Conservation (phyloP, 23 tunicate species). For the Styela clava region DNA sequence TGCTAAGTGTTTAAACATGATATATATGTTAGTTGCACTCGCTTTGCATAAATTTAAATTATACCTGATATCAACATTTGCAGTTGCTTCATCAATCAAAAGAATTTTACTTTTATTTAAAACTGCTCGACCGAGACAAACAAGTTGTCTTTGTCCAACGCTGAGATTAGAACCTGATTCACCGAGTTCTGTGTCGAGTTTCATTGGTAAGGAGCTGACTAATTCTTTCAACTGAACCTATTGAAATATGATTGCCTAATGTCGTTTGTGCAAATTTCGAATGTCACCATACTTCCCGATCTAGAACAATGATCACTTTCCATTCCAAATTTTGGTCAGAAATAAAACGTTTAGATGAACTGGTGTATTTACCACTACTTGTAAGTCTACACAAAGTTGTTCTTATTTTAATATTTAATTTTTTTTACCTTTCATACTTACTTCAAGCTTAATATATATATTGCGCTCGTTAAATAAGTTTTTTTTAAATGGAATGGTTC, state of each 20-base stretch:
- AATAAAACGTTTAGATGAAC: too few relatives aligned
- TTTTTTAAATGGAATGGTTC: too few relatives aligned
- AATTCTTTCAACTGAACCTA: slow-evolving; percentile 68
- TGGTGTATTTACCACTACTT: too few relatives aligned
- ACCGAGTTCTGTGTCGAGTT: slow-evolving; percentile 43
- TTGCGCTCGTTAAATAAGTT: too few relatives aligned
- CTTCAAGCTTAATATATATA: too few relatives aligned
- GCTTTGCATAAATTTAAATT: neutral
- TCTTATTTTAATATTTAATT: too few relatives aligned
- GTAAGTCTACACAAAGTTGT: too few relatives aligned
- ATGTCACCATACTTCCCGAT: slow-evolving; percentile 28
- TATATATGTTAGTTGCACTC: neutral
- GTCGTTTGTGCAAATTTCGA: neutral
- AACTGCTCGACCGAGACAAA: too few relatives aligned
- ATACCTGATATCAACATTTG: slow-evolving; percentile 80
- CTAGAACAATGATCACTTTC: slow-evolving; percentile 53
- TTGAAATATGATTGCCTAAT: neutral
- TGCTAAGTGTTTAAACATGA: neutral
- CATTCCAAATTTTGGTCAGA: slow-evolving; percentile 72
- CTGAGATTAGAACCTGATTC: slow-evolving; percentile 85
- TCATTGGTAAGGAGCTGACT: slow-evolving; percentile 36
- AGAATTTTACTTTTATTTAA: slow-evolving; percentile 88
- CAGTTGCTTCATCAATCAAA: too few relatives aligned
- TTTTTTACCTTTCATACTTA: too few relatives aligned
- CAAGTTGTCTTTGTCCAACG: too few relatives aligned